Base-by-base conservation (phyloP, 2,888 invertebrate species). In the Serrognathus titanus region DNA sequence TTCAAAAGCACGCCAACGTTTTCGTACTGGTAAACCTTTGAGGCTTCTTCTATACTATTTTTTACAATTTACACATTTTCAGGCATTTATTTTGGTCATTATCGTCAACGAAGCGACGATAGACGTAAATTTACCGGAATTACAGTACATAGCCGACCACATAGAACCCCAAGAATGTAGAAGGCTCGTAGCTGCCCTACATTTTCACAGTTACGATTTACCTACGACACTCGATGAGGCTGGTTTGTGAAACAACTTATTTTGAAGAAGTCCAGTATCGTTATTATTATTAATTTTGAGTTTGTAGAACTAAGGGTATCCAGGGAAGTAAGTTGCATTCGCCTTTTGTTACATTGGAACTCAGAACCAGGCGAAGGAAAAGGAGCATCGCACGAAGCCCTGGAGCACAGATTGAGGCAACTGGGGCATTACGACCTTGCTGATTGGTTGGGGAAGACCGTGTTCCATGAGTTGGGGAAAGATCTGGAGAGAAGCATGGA, bases 281-380 rank as follows among this genome's bases (percentile, higher is more conserved):
- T n/a, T n/a, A n/a, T n/a, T n/a, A n/a, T n/a, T n/a, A n/a, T n/a
- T n/a, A n/a, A n/a, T n/a, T n/a, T n/a, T n/a, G n/a, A n/a, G n/a
- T n/a, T n/a, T n/a, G n/a, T n/a, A n/a, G n/a, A 78, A 55, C 72
- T 77, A 31, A 78, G 77, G 58, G 68, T 84, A 40, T 79, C 82
- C 10, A 75, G 78, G 63, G 80, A 82, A 48, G 68, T 80, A 1
- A 70, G 83, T 1, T 87, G 87, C 63, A 68, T 85, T 3, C 73
- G 81, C 12, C 78, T 84, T 7, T 74, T 87, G 1, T 64, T 83
- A 0, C 80, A 83, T 64, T 87, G 86, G 85, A 84, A 84, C 54
- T 75, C 75, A 3, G 69, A 73, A 7, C 68, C 68, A 1, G 71
- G 70, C 1, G 82, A 83, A 71, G 86, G 85, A 2, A 77, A 72